Base-by-base conservation (phyloP, 2,113 vertebrate genomes). In the Anolis sagrei region DNA sequence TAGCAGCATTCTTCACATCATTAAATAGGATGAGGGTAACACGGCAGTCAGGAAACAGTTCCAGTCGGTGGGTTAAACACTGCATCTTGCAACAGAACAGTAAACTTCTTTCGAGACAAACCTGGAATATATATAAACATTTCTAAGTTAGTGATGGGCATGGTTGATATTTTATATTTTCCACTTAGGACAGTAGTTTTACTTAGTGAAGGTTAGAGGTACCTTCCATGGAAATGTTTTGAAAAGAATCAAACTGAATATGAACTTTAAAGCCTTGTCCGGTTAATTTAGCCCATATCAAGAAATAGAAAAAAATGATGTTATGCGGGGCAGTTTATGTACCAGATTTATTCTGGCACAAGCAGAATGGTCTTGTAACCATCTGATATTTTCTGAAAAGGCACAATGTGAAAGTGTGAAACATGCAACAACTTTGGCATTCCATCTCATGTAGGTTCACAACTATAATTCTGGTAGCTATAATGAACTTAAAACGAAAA, bases 21-120 rank as follows among this genome's bases (percentile, higher is more conserved):
- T 90, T 96, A 85, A 99, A 99, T 82, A 99, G 96, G 2, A 98
- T 87, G 25, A 98, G 97, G 0, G 96, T 97, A 36, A 98, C 98
- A 0, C 11, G 94, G 62, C 87, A 92, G 7, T 92, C 97, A 0
- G 98, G 97, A 92, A 97, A 99, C 64, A 99, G 95, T 90, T 99
- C 98, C 58, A 99, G 91, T 11, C 81, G 84, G 1, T 97, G 95
- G 2, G 93, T 96, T 5, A 94, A 69, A 3, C 86, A 84, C 86
- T 97, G 93, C 98, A 99, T 96, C 80, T 36, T 88, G 23, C 6
- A n/a, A 16, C 34, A 25, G n/a, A 64, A 5, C 68, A 77, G 88
- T 66, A 3, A 72, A 32, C 48, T 62, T 68, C 72, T 32, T 7
- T 44, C 36, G 48, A 85, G 87, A 39, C 89, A 36, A 7, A 91